Evolutionary conservation across 2,888 invertebrate genomes (phyloP).

Genomic region (Ormyrus labotus): DNA sequence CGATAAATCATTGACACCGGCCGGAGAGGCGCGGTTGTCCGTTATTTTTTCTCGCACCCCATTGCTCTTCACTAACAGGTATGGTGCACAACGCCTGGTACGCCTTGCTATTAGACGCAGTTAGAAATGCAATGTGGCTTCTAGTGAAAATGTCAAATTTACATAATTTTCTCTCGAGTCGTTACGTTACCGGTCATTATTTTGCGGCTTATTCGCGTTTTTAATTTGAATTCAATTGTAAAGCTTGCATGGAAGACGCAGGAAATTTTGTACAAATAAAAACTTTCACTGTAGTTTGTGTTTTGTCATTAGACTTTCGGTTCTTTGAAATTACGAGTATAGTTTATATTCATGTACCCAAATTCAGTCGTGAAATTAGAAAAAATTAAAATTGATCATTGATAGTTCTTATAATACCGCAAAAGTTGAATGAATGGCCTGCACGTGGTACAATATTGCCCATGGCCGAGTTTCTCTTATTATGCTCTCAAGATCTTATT

Average conservation of each 20-base stretch:
- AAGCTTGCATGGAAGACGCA: too few species aligned
- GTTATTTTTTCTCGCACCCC: neutral
- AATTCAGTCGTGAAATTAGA: too few species aligned
- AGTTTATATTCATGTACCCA: too few species aligned
- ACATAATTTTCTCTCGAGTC: constrained; percentile 29
- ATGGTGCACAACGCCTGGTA: too few species aligned
- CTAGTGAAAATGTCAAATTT: constrained; percentile 9
- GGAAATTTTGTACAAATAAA: too few species aligned
- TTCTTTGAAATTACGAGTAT: too few species aligned
- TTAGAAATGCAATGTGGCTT: neutral
- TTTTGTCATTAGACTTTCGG: too few species aligned
- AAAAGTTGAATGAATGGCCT: too few species aligned
- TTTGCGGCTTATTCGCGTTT: neutral
- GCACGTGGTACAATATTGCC: too few species aligned
- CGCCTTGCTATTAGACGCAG: neutral
- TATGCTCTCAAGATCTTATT: neutral
- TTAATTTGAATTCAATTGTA: constrained; percentile 10
- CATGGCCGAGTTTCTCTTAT: neutral
- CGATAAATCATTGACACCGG: constrained; percentile 33
- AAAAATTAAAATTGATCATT: too few species aligned
- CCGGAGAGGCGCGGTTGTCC: neutral
- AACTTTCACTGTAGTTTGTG: too few species aligned
- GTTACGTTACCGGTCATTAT: neutral
- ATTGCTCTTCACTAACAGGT: neutral
- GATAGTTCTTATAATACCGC: too few species aligned